phyloP scores from a whole-genome alignment of 2,113 vertebrate species.

The Myiozetetes cayanensis region DNA sequence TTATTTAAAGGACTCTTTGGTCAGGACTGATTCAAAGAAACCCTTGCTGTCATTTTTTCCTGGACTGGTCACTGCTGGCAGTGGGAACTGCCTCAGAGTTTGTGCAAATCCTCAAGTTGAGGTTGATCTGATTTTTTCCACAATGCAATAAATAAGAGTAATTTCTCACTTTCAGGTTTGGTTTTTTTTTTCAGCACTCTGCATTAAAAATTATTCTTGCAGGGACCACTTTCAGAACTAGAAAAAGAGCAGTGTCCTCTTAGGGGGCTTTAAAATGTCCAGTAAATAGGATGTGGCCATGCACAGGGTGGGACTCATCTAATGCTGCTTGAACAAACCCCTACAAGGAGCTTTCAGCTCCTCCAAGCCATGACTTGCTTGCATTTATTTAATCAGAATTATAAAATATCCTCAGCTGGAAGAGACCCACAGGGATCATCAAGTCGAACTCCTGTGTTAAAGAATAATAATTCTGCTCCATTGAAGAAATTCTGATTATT shows the following conservation, averaged over 20 bases:
- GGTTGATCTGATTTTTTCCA: no score
- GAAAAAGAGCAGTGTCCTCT: not conserved
- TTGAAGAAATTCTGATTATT: not conserved
- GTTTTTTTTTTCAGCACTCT: not conserved
- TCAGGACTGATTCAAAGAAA: no score
- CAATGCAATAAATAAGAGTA: not conserved
- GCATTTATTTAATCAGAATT: not conserved
- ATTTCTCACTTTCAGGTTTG: not conserved
- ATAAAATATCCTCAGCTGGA: not conserved
- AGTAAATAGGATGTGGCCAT: not conserved
- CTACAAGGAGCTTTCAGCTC: not conserved
- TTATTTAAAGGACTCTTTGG: no score
- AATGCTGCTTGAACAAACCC: not conserved
- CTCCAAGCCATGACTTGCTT: not conserved
- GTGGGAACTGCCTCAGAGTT: no score
- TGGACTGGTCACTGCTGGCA: no score
- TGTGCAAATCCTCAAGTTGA: no score
- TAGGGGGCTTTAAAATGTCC: not conserved
- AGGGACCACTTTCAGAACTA: not conserved
- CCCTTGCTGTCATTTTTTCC: no score
- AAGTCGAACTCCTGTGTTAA: not conserved
- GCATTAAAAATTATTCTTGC: not conserved
- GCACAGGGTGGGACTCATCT: not conserved
- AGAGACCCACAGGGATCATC: not conserved
- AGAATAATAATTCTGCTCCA: not conserved